Base-by-base conservation (phyloP, 2,797 vertebrate species). In the Pangasius mekongensis region DNA sequence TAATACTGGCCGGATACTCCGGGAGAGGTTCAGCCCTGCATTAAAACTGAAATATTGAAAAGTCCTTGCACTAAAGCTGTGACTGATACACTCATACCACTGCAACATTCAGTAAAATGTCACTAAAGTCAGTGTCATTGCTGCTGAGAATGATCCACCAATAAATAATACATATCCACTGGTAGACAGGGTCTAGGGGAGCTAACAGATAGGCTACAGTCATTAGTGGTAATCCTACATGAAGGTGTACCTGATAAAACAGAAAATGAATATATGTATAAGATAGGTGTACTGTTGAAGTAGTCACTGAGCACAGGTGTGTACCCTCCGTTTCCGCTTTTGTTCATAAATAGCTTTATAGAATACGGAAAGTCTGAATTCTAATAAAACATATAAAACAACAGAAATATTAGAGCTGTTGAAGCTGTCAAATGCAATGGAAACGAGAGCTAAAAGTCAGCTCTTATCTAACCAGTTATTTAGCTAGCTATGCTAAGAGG, bases 401-500 rank as follows among this genome's bases (percentile, higher is more conserved):
- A 58, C 49, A 60, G 9, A 18, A 1, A 39, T 58, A 39, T 27
- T 24, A 58, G 10, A 27, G 20, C 2, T 27, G 80, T 5, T 27
- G 13, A 62, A 27, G 56, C 33, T 27, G 56, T 39, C 36, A 62
- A 39, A 54, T 14, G 3, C 20, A 11, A 1, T 39, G 22, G 3
- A 60, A 36, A 62, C 33, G 22, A 49, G 13, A 83, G 60, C 3
- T 47, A 10, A 47, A 83, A 66, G 24, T 64, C 33, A n/a, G 0
- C 43, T 67, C 43, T 36, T 84, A 69, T 36, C 30, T 84, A 36
- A 69, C 27, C 10, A 52, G n/a, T 20, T 69, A 33, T 20, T 36
- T 71, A 43, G 66, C 64, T 47, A 69, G 18, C 76, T 64, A 64
- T 83, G 83, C 83, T 84, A 84, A 54, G 16, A 54, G 39, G 81